Conservation (phyloP, 1,140 invertebrate genomes). For the Diprion similis region DNA sequence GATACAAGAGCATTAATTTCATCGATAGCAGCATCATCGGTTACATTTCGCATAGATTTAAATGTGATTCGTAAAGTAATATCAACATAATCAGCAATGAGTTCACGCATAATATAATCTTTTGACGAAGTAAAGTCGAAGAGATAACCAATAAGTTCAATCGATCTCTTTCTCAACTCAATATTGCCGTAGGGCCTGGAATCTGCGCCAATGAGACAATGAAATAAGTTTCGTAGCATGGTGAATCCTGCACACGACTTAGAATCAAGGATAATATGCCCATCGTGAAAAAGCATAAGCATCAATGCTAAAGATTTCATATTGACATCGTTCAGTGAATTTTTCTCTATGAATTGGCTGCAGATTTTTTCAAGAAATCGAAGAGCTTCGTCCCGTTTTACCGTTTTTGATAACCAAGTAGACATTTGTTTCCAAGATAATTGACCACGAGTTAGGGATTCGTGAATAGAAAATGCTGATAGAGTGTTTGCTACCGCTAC, state of each 20-base stretch:
- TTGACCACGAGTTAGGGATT: slow-evolving; percentile 25
- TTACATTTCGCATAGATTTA: slow-evolving; percentile 18
- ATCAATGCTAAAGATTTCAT: slow-evolving; percentile 27
- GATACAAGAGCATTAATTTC: slow-evolving; percentile 24
- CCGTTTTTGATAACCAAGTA: slow-evolving; percentile 24
- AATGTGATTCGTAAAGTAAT: slow-evolving; percentile 28
- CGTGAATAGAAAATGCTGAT: slow-evolving; percentile 30
- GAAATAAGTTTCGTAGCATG: slow-evolving; percentile 24
- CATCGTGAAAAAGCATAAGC: slow-evolving; percentile 33
- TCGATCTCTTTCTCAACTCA: slow-evolving; percentile 1
- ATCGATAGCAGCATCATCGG: slow-evolving; percentile 20
- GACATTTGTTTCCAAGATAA: slow-evolving; percentile 29
- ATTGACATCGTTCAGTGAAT: slow-evolving; percentile 4
- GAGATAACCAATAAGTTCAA: slow-evolving; percentile 33
- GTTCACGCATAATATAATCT: slow-evolving; percentile 15
- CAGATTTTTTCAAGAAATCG: slow-evolving; percentile 30
- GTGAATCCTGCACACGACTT: slow-evolving; percentile 13
- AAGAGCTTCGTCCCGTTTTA: slow-evolving; percentile 13
- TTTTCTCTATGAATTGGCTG: slow-evolving; percentile 9
- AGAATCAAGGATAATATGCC: slow-evolving; percentile 20
- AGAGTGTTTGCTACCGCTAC: slow-evolving; percentile 26
- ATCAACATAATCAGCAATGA: slow-evolving; percentile 16
- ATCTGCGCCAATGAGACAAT: slow-evolving; percentile 18
- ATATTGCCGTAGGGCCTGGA: slow-evolving; percentile 32
- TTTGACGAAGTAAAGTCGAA: slow-evolving; percentile 16